These are phyloP conservation scores for Vannuccia rotundouncinata DNA, from an alignment of 2,888 invertebrate species.

Conservation along the genomic window DNA sequence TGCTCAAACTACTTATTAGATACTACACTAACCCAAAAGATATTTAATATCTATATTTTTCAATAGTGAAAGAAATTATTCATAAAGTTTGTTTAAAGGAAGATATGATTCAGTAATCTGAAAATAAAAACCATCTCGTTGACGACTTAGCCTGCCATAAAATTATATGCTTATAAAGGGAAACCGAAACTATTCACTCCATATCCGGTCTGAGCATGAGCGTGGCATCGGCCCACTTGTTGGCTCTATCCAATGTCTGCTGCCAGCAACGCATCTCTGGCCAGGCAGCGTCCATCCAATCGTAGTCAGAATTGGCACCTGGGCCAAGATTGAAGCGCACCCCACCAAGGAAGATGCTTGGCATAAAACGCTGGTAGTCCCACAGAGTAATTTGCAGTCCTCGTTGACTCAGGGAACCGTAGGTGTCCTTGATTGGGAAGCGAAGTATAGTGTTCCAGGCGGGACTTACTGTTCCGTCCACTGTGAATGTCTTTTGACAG, in stretches of 20 bases:
- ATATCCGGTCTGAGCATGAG: not conserved
- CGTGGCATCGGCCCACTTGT: not conserved
- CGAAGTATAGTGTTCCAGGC: not conserved
- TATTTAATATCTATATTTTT: too few relatives aligned
- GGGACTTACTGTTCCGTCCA: not conserved
- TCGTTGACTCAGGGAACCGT: not conserved
- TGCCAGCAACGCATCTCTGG: not conserved
- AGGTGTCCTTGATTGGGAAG: not conserved
- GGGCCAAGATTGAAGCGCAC: not conserved
- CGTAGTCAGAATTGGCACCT: not conserved
- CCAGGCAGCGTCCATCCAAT: not conserved
- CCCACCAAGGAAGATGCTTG: not conserved
- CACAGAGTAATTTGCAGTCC: not conserved
- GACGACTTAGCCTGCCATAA: too few relatives aligned
- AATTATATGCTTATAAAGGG: not conserved
- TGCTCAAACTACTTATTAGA: too few relatives aligned
- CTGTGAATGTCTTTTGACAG: not conserved
- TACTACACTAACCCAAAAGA: too few relatives aligned
- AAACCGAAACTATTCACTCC: not conserved
- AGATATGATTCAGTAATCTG: too few relatives aligned
- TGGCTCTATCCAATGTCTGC: not conserved
- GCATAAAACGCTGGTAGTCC: not conserved
- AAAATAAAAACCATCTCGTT: too few relatives aligned
- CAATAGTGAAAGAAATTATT: too few relatives aligned
- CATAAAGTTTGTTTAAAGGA: too few relatives aligned